Evolutionary conservation across 1,140 invertebrate genomes (phyloP).

Genomic region (Cherax quadricarinatus): DNA sequence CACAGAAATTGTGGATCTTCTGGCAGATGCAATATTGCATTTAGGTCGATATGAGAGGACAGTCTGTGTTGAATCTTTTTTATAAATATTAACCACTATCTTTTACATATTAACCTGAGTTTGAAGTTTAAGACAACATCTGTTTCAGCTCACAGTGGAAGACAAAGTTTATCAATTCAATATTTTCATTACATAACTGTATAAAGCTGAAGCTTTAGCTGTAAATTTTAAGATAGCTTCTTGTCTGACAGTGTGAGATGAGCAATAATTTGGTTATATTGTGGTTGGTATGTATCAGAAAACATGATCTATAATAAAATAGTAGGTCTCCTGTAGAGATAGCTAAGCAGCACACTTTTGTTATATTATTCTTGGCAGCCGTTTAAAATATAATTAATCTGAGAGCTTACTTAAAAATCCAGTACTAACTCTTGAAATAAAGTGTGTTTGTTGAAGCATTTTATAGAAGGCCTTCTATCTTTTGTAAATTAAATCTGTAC

Average conservation of each 20-base stretch:
- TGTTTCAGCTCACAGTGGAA: constrained; percentile 55
- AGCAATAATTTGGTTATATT: constrained; percentile 47
- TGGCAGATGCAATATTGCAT: constrained; percentile 30
- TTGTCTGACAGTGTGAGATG: constrained; percentile 59
- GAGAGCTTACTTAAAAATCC: background rate
- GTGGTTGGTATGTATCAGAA: constrained; percentile 49
- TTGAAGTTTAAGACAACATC: constrained; percentile 29
- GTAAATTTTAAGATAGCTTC: constrained; percentile 62
- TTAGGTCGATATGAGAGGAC: constrained; percentile 53
- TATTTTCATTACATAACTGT: constrained; percentile 48
- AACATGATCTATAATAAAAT: constrained; percentile 38
- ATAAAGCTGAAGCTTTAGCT: constrained; percentile 52
- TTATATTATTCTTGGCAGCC: background rate
- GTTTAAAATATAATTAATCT: background rate
- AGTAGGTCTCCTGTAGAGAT: constrained; percentile 11
- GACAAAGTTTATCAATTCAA: constrained; percentile 38
- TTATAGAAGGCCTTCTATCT: constrained; percentile 35
- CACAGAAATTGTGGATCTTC: constrained; percentile 14
- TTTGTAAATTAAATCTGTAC: constrained; percentile 69
- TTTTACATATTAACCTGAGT: constrained; percentile 48
- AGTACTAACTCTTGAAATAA: background rate
- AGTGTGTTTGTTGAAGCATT: constrained; percentile 29
- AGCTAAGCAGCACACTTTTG: background rate
- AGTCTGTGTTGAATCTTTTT: constrained; percentile 53
- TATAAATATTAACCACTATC: constrained; percentile 29